Percentiles rank a stretch among this genome's conserved stretches.
Conservation (phyloP, 2,888 invertebrate species). For the Dolichomitus sp. region DNA sequence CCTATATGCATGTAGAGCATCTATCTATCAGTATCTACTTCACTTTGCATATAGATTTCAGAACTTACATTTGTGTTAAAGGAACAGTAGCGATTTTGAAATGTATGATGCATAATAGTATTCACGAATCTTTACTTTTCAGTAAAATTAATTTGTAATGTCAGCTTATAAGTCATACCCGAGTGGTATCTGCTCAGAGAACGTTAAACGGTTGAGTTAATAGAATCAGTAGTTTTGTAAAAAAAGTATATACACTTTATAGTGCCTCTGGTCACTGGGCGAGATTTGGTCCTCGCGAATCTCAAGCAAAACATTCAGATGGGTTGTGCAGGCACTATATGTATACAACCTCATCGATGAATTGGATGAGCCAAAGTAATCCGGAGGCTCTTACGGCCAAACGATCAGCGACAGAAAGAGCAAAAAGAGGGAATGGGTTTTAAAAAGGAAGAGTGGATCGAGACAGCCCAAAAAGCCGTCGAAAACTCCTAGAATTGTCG, state of each 20-base stretch:
- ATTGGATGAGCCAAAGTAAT: constrained; percentile 52
- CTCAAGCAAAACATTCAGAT: constrained; percentile 17
- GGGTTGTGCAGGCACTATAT: background rate
- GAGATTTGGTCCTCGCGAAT: constrained; percentile 9
- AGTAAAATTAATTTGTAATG: background rate
- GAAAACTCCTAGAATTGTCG: constrained; percentile 38
- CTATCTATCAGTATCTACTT: constrained; percentile 27
- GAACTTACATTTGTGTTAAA: background rate
- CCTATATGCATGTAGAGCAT: background rate
- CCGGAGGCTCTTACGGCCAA: constrained; percentile 29
- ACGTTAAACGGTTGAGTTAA: background rate
- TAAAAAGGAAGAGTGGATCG: constrained; percentile 29
- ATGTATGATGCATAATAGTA: background rate
- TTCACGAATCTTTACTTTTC: background rate
- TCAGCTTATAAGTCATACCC: background rate
- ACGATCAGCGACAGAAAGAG: constrained; percentile 16
- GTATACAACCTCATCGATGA: constrained; percentile 13
- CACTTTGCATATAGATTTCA: constrained; percentile 1
- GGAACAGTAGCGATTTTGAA: background rate
- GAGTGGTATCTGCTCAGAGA: background rate
- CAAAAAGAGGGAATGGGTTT: constrained; percentile 19
- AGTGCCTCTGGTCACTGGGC: background rate
- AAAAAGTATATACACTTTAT: background rate
- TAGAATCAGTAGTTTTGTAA: background rate
- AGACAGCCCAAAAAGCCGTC: constrained; percentile 31